phyloP scores from a whole-genome alignment of 2,888 invertebrate genomes.

The Apeira syringaria region DNA sequence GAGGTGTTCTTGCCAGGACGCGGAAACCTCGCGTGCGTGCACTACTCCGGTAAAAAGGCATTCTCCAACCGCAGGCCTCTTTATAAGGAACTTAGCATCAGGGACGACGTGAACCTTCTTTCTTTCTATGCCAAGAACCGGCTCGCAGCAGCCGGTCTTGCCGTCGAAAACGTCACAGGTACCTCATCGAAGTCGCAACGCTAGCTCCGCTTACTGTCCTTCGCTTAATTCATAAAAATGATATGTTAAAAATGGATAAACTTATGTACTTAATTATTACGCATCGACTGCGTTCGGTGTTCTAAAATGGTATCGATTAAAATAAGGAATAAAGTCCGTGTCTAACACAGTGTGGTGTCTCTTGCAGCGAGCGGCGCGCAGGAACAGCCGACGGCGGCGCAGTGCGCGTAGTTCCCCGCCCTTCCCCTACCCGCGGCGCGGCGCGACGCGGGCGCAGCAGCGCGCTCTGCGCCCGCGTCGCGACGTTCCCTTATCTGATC shows the following conservation, averaged over 20 bases:
- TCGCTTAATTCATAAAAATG: constrained; percentile 70
- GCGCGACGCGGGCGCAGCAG: constrained; percentile 46
- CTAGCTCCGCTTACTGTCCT: constrained; percentile 69
- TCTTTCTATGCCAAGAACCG: constrained; percentile 94
- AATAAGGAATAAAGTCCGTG: constrained; percentile 70
- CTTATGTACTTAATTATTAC: constrained; percentile 37
- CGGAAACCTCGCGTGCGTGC: constrained; percentile 92
- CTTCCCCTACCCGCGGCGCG: constrained; percentile 37
- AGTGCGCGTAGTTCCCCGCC: constrained; percentile 77
- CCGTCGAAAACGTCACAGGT: constrained; percentile 79
- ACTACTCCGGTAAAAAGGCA: constrained; percentile 91
- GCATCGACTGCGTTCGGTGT: constrained; percentile 49
- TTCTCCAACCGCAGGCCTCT: constrained; percentile 90
- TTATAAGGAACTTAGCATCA: constrained; percentile 89
- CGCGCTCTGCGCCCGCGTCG: constrained; percentile 52
- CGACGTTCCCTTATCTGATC: constrained; percentile 68
- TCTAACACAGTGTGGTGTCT: constrained; percentile 83
- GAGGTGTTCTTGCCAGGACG: constrained; percentile 86
- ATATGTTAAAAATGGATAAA: constrained; percentile 56
- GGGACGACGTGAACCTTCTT: constrained; percentile 93
- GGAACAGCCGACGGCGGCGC: constrained; percentile 83
- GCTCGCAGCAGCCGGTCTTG: constrained; percentile 84
- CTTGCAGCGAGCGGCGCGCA: constrained; percentile 82
- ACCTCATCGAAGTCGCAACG: constrained; percentile 58
- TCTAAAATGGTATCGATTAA: constrained; percentile 49